A percentile compares a stretch with the other conserved stretches of the same genome.
phyloP scores from a whole-genome alignment of 2,797 vertebrate species.

The Denticeps clupeoides region DNA sequence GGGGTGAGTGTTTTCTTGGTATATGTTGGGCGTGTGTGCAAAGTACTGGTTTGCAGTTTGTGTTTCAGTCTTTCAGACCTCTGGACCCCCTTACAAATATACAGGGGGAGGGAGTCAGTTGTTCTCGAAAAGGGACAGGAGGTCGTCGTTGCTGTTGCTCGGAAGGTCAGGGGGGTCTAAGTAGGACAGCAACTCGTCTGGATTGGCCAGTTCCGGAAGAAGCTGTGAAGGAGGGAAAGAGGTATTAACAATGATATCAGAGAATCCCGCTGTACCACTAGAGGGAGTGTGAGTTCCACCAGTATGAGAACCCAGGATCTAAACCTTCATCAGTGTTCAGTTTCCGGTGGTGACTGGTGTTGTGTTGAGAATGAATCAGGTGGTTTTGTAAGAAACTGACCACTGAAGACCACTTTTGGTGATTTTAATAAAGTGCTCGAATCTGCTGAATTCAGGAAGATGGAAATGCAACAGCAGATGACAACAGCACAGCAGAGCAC shows the following conservation, averaged over 20 bases:
- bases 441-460: too few relatives aligned
- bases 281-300: too few relatives aligned
- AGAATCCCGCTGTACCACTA: too few relatives aligned
- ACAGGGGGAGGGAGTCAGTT: slow-evolving; percentile 64
- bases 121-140: slow-evolving; percentile 97
- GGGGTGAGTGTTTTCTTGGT: slow-evolving; percentile 38
- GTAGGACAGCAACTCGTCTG: slow-evolving; percentile 93
- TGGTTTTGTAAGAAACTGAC: too few relatives aligned
- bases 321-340: too few relatives aligned
- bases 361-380: too few relatives aligned
- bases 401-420: too few relatives aligned
- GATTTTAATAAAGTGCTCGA: too few relatives aligned
- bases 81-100: too few relatives aligned
- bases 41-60: not conserved
- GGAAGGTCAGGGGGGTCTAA: slow-evolving; percentile 96
- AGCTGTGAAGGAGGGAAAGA: slow-evolving; percentile 55
- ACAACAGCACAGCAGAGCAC: slow-evolving; percentile 25
- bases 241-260: too few relatives aligned
- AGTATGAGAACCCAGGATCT: too few relatives aligned
- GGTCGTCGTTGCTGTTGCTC: slow-evolving; percentile 97
- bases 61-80: not conserved
- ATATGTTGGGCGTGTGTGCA: slow-evolving; percentile 36
- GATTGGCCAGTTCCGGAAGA: slow-evolving; percentile 94
- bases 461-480: not conserved
- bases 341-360: too few relatives aligned